These are phyloP conservation scores for Theretra japonica DNA, from an alignment of 2,888 invertebrate species.

Conservation along the genomic window DNA sequence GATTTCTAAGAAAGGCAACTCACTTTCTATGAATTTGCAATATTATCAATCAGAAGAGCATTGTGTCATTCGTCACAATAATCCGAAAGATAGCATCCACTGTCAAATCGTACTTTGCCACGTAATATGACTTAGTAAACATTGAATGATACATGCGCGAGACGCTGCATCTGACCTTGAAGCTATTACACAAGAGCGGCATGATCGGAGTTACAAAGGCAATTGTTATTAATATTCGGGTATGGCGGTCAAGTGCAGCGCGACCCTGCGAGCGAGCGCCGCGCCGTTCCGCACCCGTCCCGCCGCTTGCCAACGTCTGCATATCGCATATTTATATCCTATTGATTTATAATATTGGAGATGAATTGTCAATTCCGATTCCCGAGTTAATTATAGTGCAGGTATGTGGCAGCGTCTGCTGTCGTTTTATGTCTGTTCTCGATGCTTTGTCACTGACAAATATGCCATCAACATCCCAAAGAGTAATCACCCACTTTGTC, in stretches of 20 bases:
- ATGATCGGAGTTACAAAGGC: background rate
- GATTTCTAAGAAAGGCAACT: too few species aligned
- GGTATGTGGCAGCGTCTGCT: background rate
- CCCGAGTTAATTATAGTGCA: background rate
- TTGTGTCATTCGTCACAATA: too few species aligned
- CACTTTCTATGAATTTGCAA: too few species aligned
- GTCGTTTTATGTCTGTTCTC: background rate
- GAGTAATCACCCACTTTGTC: too few species aligned
- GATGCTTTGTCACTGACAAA: too few species aligned
- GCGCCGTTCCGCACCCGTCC: background rate
- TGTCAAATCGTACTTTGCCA: too few species aligned
- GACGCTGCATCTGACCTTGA: background rate
- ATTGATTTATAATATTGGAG: slow-evolving; percentile 7
- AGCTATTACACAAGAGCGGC: slow-evolving; percentile 3
- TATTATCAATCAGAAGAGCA: too few species aligned
- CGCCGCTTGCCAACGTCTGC: background rate
- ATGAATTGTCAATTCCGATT: background rate
- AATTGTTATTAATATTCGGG: slow-evolving; percentile 21
- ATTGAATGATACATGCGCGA: background rate
- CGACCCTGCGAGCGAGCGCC: slow-evolving; percentile 7
- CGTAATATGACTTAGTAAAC: too few species aligned
- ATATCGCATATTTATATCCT: background rate
- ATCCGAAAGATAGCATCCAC: too few species aligned
- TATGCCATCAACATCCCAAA: too few species aligned
- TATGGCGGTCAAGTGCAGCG: slow-evolving; percentile 24